phyloP scores from a whole-genome alignment of 2,113 vertebrate genomes.

The Numida meleagris region DNA sequence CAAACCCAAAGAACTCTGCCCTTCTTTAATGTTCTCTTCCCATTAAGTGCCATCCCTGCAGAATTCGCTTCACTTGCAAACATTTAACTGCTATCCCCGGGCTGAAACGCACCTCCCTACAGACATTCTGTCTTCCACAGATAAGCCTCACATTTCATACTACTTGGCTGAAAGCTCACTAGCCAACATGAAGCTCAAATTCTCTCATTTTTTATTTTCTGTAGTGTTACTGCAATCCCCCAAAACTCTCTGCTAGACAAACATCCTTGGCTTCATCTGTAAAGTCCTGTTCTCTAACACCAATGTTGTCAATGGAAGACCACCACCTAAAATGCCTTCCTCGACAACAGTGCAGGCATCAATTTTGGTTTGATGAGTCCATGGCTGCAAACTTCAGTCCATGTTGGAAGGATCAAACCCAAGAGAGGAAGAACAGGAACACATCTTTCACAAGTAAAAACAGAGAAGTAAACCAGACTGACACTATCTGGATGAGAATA shows the following conservation, averaged over 20 bases:
- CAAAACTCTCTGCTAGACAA: background rate
- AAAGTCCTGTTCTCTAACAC: background rate
- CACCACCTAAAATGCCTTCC: background rate
- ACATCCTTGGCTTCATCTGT: background rate
- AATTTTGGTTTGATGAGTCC: background rate
- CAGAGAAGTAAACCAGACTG: background rate
- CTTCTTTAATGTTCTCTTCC: background rate
- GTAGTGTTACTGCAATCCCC: fast-evolving
- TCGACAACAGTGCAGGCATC: background rate
- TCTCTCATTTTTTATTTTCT: background rate
- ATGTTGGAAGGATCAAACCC: background rate
- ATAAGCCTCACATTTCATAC: background rate
- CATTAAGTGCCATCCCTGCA: background rate
- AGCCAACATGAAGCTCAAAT: background rate
- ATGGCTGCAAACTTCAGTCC: background rate
- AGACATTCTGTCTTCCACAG: background rate
- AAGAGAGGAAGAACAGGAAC: background rate
- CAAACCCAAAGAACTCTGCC: background rate
- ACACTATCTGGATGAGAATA: background rate
- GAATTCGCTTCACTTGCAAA: fast-evolving
- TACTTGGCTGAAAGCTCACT: background rate
- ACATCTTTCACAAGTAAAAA: background rate
- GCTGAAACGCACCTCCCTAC: fast-evolving
- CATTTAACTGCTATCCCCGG: background rate
- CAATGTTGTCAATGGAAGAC: background rate